These are phyloP conservation scores for Neosalanx taihuensis DNA, from an alignment of 2,797 vertebrate genomes.

Conservation along the genomic window DNA sequence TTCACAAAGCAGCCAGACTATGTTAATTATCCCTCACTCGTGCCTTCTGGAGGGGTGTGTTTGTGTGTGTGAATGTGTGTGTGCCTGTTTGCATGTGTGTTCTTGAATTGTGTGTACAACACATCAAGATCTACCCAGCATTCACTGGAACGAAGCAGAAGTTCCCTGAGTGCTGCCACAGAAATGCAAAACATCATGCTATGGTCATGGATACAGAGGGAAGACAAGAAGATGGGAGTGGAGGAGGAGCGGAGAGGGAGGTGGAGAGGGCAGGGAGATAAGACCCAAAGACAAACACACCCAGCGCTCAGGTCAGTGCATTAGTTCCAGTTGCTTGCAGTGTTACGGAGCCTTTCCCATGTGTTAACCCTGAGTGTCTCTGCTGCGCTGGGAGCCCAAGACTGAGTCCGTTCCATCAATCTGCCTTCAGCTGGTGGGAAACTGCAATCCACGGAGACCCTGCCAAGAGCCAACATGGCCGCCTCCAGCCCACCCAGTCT, in stretches of 20 bases:
- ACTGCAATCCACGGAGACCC: conserved; percentile 1
- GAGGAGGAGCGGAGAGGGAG: neutral
- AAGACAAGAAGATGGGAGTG: neutral
- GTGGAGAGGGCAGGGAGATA: neutral
- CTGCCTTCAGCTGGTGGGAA: neutral
- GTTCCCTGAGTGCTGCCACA: neutral
- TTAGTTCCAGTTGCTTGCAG: conserved; percentile 9
- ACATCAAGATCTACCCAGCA: neutral
- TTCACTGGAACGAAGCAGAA: neutral
- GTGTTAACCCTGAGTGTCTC: neutral
- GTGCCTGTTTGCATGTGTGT: neutral
- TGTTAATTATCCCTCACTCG: conserved; percentile 4
- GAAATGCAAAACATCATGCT: neutral
- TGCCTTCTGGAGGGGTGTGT: neutral
- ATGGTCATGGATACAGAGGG: neutral
- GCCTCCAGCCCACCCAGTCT: neutral
- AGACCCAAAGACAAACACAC: neutral
- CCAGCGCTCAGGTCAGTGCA: neutral
- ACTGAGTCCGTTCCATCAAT: neutral
- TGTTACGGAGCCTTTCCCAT: neutral
- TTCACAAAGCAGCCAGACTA: neutral
- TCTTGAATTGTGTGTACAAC: neutral
- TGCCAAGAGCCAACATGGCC: neutral
- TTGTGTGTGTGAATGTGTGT: neutral
- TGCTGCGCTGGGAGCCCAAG: neutral